Percentiles rank a stretch among this genome's conserved stretches.
Conservation (phyloP, 1,140 invertebrate genomes). For the Phocides pigmalion region DNA sequence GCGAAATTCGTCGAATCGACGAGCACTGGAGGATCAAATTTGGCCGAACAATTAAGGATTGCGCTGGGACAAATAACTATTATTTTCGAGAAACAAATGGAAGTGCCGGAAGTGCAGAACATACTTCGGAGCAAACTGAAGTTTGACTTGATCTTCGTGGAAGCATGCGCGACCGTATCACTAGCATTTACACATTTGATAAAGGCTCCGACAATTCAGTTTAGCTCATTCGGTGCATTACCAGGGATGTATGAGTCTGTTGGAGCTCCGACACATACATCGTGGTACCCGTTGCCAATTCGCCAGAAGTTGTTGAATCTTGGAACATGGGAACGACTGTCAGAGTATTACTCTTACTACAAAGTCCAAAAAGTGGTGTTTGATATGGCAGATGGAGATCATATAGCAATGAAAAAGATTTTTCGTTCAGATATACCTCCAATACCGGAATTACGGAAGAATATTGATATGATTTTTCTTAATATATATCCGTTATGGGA, state of each 20-base stretch:
- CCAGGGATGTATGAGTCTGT: conserved; percentile 34
- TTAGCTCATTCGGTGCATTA: conserved; percentile 48
- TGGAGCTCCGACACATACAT: conserved; percentile 42
- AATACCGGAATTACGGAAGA: conserved; percentile 70
- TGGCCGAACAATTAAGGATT: neutral
- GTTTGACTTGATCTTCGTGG: conserved; percentile 60
- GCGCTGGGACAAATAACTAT: neutral
- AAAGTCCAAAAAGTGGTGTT: conserved; percentile 41
- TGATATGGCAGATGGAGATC: conserved; percentile 36
- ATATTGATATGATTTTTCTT: conserved; percentile 83
- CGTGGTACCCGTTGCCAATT: conserved; percentile 42
- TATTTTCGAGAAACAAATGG: conserved; percentile 46
- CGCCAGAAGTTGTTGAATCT: conserved; percentile 42
- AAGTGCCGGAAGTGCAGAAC: conserved; percentile 45
- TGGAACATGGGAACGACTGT: conserved; percentile 38
- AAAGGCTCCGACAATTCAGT: conserved; percentile 56
- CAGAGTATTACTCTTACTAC: conserved; percentile 43
- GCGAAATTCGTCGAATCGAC: conserved; percentile 7
- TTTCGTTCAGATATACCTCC: conserved; percentile 66
- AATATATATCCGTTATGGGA: conserved; percentile 78
- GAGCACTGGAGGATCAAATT: neutral
- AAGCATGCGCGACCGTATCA: conserved; percentile 41
- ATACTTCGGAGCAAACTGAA: conserved; percentile 42
- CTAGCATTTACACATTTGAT: conserved; percentile 58
- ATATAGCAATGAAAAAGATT: conserved; percentile 59